Evolutionary conservation across 1,140 invertebrate genomes (phyloP).

Genomic region (Drosophila ohnishii): DNA sequence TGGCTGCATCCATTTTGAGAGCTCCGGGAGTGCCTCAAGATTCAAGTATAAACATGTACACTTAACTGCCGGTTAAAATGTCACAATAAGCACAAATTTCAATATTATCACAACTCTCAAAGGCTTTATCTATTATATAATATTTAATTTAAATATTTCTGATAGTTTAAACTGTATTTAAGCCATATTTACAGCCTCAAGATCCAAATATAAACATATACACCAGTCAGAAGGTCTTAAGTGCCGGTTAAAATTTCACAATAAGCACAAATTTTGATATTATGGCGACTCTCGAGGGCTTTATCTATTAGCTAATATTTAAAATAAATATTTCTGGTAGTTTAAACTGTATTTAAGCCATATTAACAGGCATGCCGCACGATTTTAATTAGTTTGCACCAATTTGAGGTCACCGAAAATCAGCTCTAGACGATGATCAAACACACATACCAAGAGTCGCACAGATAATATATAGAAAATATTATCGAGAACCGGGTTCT

Average conservation of each 20-base stretch:
- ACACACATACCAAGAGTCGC: constrained; percentile 9
- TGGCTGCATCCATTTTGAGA: constrained; percentile 14
- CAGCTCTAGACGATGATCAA: neutral
- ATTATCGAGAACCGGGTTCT: constrained; percentile 18
- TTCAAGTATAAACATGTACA: neutral
- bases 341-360: neutral
- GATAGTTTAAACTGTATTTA: too few species aligned
- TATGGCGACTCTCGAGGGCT: neutral
- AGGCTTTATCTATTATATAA: neutral
- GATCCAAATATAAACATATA: neutral
- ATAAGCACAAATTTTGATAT: neutral
- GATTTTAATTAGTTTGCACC: neutral
- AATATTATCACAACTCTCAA: neutral
- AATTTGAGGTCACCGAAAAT: constrained; percentile 4
- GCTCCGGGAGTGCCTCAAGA: neutral
- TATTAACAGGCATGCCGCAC: neutral
- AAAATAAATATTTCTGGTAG: neutral
- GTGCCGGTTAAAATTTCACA: neutral
- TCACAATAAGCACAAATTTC: neutral
- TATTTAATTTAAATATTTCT: neutral
- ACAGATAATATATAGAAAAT: constrained; percentile 6
- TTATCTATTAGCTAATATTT: neutral
- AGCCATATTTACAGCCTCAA: too few species aligned
- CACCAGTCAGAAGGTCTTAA: too few species aligned
- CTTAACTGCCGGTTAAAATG: neutral